Evolutionary conservation across 2,888 invertebrate species (phyloP).

Genomic region (Spicauda simplicius): DNA sequence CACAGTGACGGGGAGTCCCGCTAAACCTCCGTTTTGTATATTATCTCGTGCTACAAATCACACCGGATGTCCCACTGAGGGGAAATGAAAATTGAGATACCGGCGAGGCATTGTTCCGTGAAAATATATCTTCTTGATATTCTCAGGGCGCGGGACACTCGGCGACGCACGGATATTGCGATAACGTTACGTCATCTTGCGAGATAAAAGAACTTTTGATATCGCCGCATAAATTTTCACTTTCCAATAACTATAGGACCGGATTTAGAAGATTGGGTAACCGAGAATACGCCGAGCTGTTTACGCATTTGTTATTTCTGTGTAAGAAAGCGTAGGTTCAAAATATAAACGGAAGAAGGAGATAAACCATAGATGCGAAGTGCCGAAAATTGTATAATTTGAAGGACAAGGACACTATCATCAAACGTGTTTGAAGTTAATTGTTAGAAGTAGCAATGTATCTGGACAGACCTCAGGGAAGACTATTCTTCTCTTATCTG

Average conservation of each 20-base stretch:
- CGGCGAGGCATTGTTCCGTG: conserved; percentile 81
- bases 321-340: too few species aligned
- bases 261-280: conserved; percentile 8
- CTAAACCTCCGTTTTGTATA: conserved; percentile 81
- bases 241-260: conserved; percentile 54
- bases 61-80: conserved; percentile 79
- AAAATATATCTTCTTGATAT: conserved; percentile 83
- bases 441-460: too few species aligned
- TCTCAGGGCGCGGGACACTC: conserved; percentile 73
- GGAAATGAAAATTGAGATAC: conserved; percentile 84
- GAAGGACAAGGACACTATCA: too few species aligned
- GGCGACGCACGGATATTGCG: conserved; percentile 78
- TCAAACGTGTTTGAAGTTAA: too few species aligned
- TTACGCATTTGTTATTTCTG: too few species aligned
- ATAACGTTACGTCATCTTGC: conserved; percentile 60
- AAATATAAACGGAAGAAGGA: too few species aligned
- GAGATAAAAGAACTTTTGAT: conserved; percentile 72
- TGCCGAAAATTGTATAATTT: too few species aligned
- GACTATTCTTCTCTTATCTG: too few species aligned
- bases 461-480: too few species aligned
- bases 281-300: too few species aligned
- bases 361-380: too few species aligned
- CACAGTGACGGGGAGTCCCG: conserved; percentile 66
- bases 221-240: conserved; percentile 70
- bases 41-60: conserved; percentile 83